A percentile compares a stretch with the other conserved stretches of the same genome.
Evolutionary conservation across 2,888 invertebrate species (phyloP).

Genomic region (Catocala nupta): DNA sequence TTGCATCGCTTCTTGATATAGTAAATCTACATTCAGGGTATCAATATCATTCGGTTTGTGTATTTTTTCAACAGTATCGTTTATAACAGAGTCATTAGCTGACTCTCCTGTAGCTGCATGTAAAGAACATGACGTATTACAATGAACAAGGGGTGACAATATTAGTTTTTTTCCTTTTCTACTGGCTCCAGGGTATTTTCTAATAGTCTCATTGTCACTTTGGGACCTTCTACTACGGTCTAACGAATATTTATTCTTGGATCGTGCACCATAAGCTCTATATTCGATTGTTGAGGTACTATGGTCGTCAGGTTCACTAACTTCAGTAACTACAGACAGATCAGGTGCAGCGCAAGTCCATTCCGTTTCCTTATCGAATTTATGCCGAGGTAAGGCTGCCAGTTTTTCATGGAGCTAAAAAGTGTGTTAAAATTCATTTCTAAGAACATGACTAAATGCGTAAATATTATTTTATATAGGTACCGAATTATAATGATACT

Average conservation of each 20-base stretch:
- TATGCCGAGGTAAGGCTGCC: slow-evolving; percentile 60
- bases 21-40: slow-evolving; percentile 62
- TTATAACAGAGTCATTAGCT: slow-evolving; percentile 65
- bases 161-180: slow-evolving; percentile 18
- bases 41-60: slow-evolving; percentile 60
- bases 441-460: no score
- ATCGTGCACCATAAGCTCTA: slow-evolving; percentile 54
- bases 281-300: slow-evolving; percentile 53
- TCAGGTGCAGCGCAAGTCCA: slow-evolving; percentile 64
- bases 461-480: no score
- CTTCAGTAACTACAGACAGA: slow-evolving; percentile 69
- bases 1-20: slow-evolving; percentile 68
- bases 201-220: slow-evolving; percentile 55
- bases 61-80: slow-evolving; percentile 64
- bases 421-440: no score
- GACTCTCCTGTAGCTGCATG: slow-evolving; percentile 66
- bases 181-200: slow-evolving; percentile 12
- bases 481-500: no score
- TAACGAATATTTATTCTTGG: slow-evolving; percentile 36
- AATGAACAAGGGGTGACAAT: slow-evolving; percentile 51
- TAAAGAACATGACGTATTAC: slow-evolving; percentile 61
- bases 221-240: slow-evolving; percentile 43
- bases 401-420: slow-evolving; percentile 71
- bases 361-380: slow-evolving; percentile 61
- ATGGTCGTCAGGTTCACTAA: slow-evolving; percentile 64